Evolutionary conservation across 2,888 invertebrate genomes (phyloP).

Genomic region (Stegophylla sp.): DNA sequence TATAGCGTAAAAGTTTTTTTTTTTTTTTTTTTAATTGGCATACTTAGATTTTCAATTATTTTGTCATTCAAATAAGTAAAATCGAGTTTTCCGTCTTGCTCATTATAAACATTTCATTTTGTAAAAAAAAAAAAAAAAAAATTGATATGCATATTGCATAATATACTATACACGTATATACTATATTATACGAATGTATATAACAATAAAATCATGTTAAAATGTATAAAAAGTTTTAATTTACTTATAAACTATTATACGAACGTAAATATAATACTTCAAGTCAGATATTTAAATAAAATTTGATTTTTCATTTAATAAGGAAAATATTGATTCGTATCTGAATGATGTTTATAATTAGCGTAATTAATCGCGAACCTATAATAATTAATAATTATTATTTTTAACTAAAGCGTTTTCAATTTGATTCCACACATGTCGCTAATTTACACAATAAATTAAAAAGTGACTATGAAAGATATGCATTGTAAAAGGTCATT

Average conservation of each 20-base stretch:
- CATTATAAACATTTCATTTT: conserved; percentile 18
- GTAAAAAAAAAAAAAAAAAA: not conserved
- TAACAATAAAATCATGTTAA: not conserved
- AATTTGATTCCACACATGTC: no score
- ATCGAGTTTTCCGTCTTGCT: not conserved
- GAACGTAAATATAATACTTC: not conserved
- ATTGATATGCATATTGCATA: not conserved
- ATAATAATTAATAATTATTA: no score
- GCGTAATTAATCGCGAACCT: no score
- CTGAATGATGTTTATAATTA: not conserved
- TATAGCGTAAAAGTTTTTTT: not conserved
- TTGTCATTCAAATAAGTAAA: conserved; percentile 2
- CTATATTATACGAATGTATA: no score
- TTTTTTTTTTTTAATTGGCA: conserved; percentile 15
- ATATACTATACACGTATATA: not conserved
- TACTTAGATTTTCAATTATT: conserved; percentile 34
- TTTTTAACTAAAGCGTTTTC: no score
- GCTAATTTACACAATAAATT: no score
- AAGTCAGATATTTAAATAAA: conserved; percentile 4
- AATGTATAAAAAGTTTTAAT: conserved; percentile 27
- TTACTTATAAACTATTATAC: conserved; percentile 2
- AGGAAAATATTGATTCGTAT: conserved; percentile 14
- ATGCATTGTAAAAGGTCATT: no score
- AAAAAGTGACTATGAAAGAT: no score
- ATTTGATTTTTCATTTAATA: not conserved